A percentile compares a stretch with the other conserved stretches of the same genome.
phyloP scores from a whole-genome alignment of 1,140 invertebrate genomes.

The Leguminivora glycinivorella region DNA sequence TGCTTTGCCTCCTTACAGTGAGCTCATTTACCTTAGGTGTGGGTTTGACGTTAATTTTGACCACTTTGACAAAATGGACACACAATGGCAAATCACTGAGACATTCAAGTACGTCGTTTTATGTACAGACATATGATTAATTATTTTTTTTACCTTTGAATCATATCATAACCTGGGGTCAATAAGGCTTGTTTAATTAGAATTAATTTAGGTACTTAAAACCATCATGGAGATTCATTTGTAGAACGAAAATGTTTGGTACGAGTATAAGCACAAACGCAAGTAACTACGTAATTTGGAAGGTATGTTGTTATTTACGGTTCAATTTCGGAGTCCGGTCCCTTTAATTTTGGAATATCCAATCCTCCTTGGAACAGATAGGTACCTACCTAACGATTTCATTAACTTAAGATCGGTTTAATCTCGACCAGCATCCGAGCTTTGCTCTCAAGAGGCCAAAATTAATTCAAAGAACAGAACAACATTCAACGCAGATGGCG shows the following conservation, averaged over 20 bases:
- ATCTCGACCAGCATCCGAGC: conserved; percentile 51
- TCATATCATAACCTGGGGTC: no score
- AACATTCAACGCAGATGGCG: conserved; percentile 43
- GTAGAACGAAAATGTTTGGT: background rate
- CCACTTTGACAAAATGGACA: no score
- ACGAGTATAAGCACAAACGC: background rate
- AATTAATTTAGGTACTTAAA: no score
- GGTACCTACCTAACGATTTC: conserved; percentile 49
- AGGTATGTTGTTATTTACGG: conserved; percentile 19
- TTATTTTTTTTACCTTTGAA: no score
- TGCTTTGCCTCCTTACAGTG: no score
- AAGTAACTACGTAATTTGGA: background rate
- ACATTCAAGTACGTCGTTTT: no score
- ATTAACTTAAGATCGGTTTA: conserved; percentile 62
- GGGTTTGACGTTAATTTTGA: no score
- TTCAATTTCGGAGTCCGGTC: conserved; percentile 12
- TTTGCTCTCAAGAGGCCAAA: conserved; percentile 64
- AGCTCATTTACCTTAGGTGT: no score
- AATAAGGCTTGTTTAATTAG: no score
- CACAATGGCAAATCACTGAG: no score
- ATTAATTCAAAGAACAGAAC: conserved; percentile 73
- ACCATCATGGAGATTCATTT: background rate
- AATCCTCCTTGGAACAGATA: conserved; percentile 28
- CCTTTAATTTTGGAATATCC: conserved; percentile 27
- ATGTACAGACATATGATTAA: no score